phyloP scores from a whole-genome alignment of 2,113 vertebrate genomes.

The Rynchops niger region DNA sequence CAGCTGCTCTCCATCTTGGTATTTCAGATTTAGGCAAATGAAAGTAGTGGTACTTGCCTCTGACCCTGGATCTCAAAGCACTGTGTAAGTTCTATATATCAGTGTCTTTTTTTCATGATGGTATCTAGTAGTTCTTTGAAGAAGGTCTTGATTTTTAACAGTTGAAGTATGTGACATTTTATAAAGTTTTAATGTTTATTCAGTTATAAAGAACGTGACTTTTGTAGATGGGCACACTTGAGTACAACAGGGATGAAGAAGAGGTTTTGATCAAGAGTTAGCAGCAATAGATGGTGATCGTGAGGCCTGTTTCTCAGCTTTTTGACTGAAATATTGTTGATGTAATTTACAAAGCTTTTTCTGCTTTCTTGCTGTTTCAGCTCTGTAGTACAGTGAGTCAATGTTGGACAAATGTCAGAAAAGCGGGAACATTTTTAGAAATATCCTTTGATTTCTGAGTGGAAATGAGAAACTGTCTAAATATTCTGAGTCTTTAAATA shows the following conservation, averaged over 20 bases:
- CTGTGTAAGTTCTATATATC: background rate
- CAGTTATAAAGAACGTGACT: background rate
- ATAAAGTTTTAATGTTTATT: background rate
- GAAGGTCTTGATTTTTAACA: background rate
- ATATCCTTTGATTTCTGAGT: constrained; percentile 1
- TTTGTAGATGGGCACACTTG: too few species aligned
- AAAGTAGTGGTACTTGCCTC: background rate
- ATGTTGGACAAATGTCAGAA: background rate
- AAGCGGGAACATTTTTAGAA: background rate
- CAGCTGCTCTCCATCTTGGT: background rate
- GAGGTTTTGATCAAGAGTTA: background rate
- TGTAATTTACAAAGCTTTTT: background rate
- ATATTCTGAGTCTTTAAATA: constrained; percentile 15
- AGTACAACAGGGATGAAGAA: background rate
- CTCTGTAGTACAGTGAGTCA: background rate
- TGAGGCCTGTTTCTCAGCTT: background rate
- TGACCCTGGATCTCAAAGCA: background rate
- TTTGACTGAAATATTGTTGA: background rate
- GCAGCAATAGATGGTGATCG: background rate
- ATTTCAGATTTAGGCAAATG: background rate
- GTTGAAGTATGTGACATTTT: background rate
- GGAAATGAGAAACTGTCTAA: constrained; percentile 11
- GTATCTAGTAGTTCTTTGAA: background rate
- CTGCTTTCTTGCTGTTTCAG: background rate
- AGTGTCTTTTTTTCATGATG: background rate